Conservation (phyloP, 2,888 invertebrate genomes). For the Cephus runcator region DNA sequence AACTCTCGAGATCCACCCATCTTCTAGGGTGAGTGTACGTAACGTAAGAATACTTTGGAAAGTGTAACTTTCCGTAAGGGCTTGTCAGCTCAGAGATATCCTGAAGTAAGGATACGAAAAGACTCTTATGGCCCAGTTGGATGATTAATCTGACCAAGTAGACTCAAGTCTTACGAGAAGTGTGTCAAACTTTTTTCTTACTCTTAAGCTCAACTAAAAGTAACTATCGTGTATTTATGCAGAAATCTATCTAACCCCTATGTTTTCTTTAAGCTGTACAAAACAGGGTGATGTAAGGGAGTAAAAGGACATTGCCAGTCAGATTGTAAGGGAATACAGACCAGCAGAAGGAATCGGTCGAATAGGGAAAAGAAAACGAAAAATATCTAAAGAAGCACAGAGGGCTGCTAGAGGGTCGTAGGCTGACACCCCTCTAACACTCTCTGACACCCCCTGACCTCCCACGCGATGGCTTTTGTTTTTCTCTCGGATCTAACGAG, state of each 20-base stretch:
- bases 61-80: not conserved
- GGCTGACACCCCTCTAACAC: not conserved
- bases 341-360: not conserved
- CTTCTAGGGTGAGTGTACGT: not conserved
- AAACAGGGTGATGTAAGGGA: not conserved
- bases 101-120: not conserved
- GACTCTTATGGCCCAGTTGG: not conserved
- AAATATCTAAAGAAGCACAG: conserved; percentile 13
- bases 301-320: too few species aligned
- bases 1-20: not conserved
- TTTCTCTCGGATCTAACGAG: conserved; percentile 40
- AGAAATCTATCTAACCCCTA: not conserved
- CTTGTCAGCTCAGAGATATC: not conserved
- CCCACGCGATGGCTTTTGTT: conserved; percentile 25
- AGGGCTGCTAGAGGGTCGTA: not conserved
- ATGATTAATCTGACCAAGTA: not conserved
- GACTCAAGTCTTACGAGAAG: not conserved
- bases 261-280: not conserved
- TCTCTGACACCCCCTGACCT: conserved; percentile 8
- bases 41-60: not conserved
- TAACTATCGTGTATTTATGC: not conserved
- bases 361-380: conserved; percentile 7
- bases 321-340: too few species aligned
- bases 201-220: not conserved
- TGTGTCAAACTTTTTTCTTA: not conserved